These are phyloP conservation scores for Hesperia comma DNA, from an alignment of 2,888 invertebrate species.

Conservation along the genomic window DNA sequence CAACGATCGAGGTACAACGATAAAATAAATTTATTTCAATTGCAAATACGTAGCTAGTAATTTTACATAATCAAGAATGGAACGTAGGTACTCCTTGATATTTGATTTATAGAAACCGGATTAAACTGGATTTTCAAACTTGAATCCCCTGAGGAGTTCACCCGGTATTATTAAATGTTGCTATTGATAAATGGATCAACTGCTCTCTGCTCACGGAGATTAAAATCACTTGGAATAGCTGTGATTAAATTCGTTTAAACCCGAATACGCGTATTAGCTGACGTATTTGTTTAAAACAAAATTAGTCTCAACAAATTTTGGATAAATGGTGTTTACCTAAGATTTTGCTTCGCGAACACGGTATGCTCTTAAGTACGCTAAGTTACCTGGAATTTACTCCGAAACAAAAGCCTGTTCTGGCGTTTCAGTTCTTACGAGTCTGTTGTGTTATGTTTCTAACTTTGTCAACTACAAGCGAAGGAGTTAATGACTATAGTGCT, in stretches of 20 bases:
- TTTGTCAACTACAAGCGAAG: constrained; percentile 13
- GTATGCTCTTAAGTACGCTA: constrained; percentile 17
- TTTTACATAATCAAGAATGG: neutral
- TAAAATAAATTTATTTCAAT: too few species aligned
- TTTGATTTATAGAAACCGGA: constrained; percentile 5
- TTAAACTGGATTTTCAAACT: constrained; percentile 4
- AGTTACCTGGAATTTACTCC: constrained; percentile 6
- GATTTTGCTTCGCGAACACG: neutral
- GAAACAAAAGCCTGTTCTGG: constrained; percentile 26
- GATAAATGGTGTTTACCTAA: neutral
- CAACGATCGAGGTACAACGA: too few species aligned
- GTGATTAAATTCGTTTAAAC: constrained; percentile 1
- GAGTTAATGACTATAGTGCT: constrained; percentile 14
- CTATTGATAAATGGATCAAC: constrained; percentile 8
- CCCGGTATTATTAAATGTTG: neutral
- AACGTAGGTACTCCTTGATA: neutral
- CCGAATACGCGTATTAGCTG: neutral
- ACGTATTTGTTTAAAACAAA: neutral
- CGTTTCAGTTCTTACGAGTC: constrained; percentile 1
- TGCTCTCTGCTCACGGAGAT: neutral
- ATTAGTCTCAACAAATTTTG: neutral
- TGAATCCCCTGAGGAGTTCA: constrained; percentile 3
- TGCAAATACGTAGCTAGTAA: neutral
- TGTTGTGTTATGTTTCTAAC: constrained; percentile 13
- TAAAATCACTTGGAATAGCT: neutral